Evolutionary conservation across 2,113 vertebrate species (phyloP), one percentile per base, ranked within the genome.

Genomic region (Poecile atricapillus): DNA sequence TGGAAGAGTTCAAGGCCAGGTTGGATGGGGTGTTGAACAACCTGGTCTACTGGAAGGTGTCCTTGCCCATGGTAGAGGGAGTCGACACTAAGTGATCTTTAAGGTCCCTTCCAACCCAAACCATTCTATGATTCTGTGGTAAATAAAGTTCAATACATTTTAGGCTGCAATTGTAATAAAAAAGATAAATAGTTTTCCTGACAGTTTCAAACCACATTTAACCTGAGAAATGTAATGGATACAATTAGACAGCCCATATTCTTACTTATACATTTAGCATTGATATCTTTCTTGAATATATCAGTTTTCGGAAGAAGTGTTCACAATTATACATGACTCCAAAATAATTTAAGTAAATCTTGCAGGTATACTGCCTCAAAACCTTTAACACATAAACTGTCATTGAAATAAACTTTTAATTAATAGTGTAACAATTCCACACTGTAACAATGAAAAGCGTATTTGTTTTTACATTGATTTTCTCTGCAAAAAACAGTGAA

Each of bases 11-110:
- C 43, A 58, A 50, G 58, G 12, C 43, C 43, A 27, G 18, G 14
- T 2, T 4, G 6, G 11, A 49, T 31, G 49, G 16, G 30, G 9
- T 0, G 0, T 25, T 49, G 9, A 49, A 25, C 25, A 49, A 19
- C 14, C 12, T 27, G 25, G 21, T 35, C 13, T 41, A 49, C 20
- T 49, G 43, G 6, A 35, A 64, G 25, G 15, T 64, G 43, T 15
- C 14, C 18, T 20, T 43, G 22, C 5, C 21, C 4, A 15, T 44
- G 37, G 31, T 10, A 33, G 35, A 12, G 17, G 21, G 9, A 1
- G 3, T 5, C 73, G 31, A 35, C 43, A 43, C 17, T 43, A 43
- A 50, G 43, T 25, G 5, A 64, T 43, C 12, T 43, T 77, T 35
- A 59, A 52, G 10, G 18, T 52, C 9, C 27, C 11, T 52, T 58